Percentiles rank a stretch among this genome's conserved stretches.
phyloP scores from a whole-genome alignment of 1,140 invertebrate species.

The Arion vulgaris region DNA sequence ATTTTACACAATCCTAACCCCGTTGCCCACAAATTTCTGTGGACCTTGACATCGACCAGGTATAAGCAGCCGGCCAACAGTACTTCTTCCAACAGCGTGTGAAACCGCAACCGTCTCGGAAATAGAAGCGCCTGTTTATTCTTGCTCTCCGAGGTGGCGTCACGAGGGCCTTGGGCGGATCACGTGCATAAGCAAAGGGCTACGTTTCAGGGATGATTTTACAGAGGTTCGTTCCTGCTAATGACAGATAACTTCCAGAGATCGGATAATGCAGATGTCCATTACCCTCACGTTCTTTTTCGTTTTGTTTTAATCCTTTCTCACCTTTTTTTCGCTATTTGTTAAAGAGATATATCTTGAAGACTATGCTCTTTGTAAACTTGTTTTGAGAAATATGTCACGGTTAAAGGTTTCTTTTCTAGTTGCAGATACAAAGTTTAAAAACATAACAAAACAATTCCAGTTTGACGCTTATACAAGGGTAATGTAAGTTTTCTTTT shows the following conservation, averaged over 20 bases:
- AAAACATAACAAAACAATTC: too few species aligned
- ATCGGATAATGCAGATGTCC: background rate
- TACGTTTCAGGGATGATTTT: background rate
- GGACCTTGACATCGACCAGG: conserved; percentile 10
- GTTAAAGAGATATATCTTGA: background rate
- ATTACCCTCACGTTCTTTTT: background rate
- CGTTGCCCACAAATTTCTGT: background rate
- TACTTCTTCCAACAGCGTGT: background rate
- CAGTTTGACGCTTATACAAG: too few species aligned
- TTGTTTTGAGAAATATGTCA: background rate
- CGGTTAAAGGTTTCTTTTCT: too few species aligned
- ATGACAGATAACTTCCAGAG: background rate
- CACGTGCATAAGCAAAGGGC: conserved; percentile 13
- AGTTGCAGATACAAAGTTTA: too few species aligned
- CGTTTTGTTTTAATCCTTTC: background rate
- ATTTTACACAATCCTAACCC: conserved; percentile 6
- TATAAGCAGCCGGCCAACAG: conserved; percentile 6
- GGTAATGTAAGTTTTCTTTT: too few species aligned
- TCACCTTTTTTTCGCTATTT: background rate
- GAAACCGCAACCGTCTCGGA: background rate
- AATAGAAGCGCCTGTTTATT: conserved; percentile 11
- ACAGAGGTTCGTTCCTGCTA: background rate
- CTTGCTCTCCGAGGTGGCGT: background rate
- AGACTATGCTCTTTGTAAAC: background rate
- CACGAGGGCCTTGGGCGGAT: background rate